phyloP scores from a whole-genome alignment of 2,113 vertebrate genomes.

The Dicaeum eximium region DNA sequence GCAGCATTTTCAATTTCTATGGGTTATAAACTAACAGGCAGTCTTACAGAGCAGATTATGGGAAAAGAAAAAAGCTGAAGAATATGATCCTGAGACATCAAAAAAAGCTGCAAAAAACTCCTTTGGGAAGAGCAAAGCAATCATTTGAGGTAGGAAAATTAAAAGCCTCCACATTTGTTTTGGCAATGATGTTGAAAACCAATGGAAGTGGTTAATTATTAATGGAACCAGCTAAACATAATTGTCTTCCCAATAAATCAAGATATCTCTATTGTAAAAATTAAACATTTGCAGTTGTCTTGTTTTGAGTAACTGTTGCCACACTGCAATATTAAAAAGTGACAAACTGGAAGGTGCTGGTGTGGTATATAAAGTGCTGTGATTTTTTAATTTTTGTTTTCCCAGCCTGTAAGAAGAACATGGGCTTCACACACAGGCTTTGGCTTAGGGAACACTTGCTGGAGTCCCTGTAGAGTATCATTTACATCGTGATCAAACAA shows the following conservation, averaged over 20 bases:
- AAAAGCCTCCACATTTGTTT: background rate
- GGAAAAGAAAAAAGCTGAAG: background rate
- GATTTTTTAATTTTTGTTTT: background rate
- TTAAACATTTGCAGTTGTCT: background rate
- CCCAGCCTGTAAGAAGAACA: background rate
- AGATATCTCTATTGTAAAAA: constrained; percentile 33
- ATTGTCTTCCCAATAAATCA: constrained; percentile 59
- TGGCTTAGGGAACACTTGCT: background rate
- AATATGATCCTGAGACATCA: background rate
- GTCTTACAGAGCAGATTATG: background rate
- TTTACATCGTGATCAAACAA: constrained; percentile 9
- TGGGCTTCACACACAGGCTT: background rate
- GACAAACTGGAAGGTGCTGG: background rate
- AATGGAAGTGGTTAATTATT: background rate
- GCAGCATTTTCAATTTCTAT: background rate
- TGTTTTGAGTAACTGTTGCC: background rate
- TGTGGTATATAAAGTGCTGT: background rate
- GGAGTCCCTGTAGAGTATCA: background rate
- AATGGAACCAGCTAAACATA: constrained; percentile 45
- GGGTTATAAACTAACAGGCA: background rate
- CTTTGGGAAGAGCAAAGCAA: background rate
- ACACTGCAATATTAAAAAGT: background rate
- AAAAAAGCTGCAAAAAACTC: background rate
- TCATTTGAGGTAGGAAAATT: background rate
- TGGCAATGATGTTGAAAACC: background rate